A percentile compares a stretch with the other conserved stretches of the same genome.
Conservation (phyloP, 1,140 invertebrate species). For the Platyura marginata region DNA sequence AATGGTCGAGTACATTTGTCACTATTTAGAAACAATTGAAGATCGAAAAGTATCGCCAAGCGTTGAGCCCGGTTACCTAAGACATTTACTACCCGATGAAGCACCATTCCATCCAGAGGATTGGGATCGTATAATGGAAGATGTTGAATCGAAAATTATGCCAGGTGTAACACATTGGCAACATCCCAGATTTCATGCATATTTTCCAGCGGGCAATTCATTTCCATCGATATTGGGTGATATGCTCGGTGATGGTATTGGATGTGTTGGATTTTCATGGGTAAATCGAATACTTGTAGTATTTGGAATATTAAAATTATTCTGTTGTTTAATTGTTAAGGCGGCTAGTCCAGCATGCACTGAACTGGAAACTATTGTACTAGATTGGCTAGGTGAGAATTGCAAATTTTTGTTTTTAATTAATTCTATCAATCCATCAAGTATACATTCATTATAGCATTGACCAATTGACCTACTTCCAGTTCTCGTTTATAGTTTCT, state of each 20-base stretch:
- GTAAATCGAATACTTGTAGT: slow-evolving; percentile 30
- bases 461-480: too few relatives aligned
- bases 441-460: too few relatives aligned
- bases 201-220: slow-evolving; percentile 95
- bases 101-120: slow-evolving; percentile 74
- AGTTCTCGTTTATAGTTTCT: too few relatives aligned
- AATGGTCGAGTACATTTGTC: slow-evolving; percentile 96
- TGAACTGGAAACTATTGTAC: slow-evolving; percentile 89
- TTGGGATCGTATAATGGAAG: slow-evolving; percentile 85
- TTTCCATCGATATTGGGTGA: slow-evolving; percentile 97
- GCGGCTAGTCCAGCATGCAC: slow-evolving; percentile 94
- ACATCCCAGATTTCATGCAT: slow-evolving; percentile 96
- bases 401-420: too few relatives aligned
- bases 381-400: slow-evolving; percentile 84
- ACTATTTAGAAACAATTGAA: slow-evolving; percentile 77
- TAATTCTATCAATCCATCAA: too few relatives aligned
- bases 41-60: slow-evolving; percentile 71
- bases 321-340: slow-evolving; percentile 16
- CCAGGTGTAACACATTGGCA: slow-evolving; percentile 98
- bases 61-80: slow-evolving; percentile 84
- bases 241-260: slow-evolving; percentile 89
- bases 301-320: slow-evolving; percentile 1
- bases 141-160: slow-evolving; percentile 94
- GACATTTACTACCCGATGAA: slow-evolving; percentile 55
- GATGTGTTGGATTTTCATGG: slow-evolving; percentile 98